Base-by-base conservation (phyloP, 2,797 vertebrate species). In the Danio albolineatus region DNA sequence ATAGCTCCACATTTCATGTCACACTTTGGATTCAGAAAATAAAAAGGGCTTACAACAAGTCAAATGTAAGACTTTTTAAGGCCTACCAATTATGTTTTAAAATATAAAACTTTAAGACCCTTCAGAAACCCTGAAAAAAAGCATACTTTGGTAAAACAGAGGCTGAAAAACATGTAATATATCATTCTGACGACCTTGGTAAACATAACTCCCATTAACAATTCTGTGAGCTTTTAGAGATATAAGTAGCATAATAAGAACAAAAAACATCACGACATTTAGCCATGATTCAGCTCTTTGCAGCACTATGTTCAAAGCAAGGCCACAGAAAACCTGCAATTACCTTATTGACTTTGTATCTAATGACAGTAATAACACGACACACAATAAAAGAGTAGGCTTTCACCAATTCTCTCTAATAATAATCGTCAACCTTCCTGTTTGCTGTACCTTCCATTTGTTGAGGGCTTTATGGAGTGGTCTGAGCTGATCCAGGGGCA, bases 391-490 rank as follows among this genome's bases (percentile, higher is more conserved):
- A 54, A 28, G 21, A 39, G 41, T 9, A 28, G 0, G 7, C 13
- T 59, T 70, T 6, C 6, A 41, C 43, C 17, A 36, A 70, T 6
- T 61, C 46, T 51, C 38, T 17, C 3, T 70, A 70, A 78, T n/a
- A 8, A 7, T 17, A 56, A 66, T 66, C 10, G n/a, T 72, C 7
- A 21, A 44, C 67, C 5, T 14, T 51, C 10, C 54, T 4, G 9
- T 57, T 8, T 5, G 49, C 28, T 21, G 2, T 89, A 98, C 98
- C 95, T 95, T 96, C 87, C 95, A 94, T 53, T 90, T 85, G 39
- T 90, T 83, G 0, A 99, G 94, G 54, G 87, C 91, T 67, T 90
- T 90, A 74, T 96, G 89, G 75, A 99, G 94, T 10, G 92, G 90
- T 75, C 89, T 92, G 83, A 99, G 88, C 43, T 90, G 94, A 64